A percentile compares a stretch with the other conserved stretches of the same genome.
Evolutionary conservation across 2,888 invertebrate species (phyloP).

Genomic region (Chironomus riparius): DNA sequence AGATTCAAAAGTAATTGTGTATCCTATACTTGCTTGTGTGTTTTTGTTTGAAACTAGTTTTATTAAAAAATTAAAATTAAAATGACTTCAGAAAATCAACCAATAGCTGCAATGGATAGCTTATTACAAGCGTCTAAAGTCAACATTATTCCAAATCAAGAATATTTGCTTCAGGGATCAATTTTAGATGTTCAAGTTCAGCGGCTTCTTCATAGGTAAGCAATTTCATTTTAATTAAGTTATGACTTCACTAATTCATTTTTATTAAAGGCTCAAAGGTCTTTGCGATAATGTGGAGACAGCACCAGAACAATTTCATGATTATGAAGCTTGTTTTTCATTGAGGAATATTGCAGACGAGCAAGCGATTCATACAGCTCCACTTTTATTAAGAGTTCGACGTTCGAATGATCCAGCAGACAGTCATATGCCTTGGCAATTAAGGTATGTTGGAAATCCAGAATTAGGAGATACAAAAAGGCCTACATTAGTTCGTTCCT

Average conservation of each 20-base stretch:
- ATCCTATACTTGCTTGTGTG: too few relatives aligned
- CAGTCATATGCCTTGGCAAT: constrained; percentile 59
- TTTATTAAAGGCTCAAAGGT: constrained; percentile 55
- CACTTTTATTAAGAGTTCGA: constrained; percentile 69
- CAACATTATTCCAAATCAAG: constrained; percentile 86
- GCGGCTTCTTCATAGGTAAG: constrained; percentile 68
- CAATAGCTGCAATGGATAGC: constrained; percentile 43
- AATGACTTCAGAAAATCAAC: constrained; percentile 17
- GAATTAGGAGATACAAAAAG: constrained; percentile 81
- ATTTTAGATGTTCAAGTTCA: constrained; percentile 86
- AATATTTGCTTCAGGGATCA: constrained; percentile 88
- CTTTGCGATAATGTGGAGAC: constrained; percentile 88
- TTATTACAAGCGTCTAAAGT: constrained; percentile 69
- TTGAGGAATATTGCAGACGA: constrained; percentile 57
- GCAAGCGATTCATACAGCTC: constrained; percentile 42
- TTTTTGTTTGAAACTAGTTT: neutral
- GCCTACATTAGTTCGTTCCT: constrained; percentile 83
- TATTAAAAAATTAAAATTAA: neutral
- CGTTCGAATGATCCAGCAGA: constrained; percentile 70
- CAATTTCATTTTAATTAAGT: neutral
- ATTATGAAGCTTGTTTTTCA: constrained; percentile 86
- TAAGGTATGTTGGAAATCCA: constrained; percentile 85
- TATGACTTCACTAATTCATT: neutral
- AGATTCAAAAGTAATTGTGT: too few relatives aligned
- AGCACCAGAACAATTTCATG: constrained; percentile 84